Percentiles rank a stretch among this genome's conserved stretches.
Conservation (phyloP, 35 echinoderm and acorn worm genomes). For the Amphiura filiformis region DNA sequence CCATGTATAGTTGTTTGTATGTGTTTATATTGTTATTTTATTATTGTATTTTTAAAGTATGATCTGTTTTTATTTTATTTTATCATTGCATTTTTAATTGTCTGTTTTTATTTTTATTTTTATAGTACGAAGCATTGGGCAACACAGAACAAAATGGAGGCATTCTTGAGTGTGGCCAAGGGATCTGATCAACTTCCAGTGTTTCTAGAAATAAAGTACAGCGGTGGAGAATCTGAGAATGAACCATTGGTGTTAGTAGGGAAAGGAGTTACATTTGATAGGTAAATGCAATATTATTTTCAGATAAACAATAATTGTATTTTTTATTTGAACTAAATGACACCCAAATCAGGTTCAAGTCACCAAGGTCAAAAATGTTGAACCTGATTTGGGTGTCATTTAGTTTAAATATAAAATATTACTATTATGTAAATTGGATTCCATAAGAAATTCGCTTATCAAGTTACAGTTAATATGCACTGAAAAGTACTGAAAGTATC, state of each 20-base stretch:
- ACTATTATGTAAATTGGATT: too few relatives aligned
- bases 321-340: background rate
- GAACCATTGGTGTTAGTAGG: slow-evolving; percentile 83
- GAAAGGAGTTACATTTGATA: slow-evolving; percentile 98
- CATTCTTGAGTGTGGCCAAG: slow-evolving; percentile 84
- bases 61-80: too few relatives aligned
- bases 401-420: too few relatives aligned
- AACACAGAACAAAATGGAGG: slow-evolving; percentile 73
- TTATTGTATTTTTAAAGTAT: too few relatives aligned
- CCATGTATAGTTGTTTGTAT: too few relatives aligned
- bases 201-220: slow-evolving; percentile 89
- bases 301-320: background rate
- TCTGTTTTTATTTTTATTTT: slow-evolving; percentile 27
- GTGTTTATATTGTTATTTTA: too few relatives aligned
- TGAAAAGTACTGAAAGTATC: too few relatives aligned
- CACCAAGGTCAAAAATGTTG: background rate
- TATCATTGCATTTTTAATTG: background rate
- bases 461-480: too few relatives aligned
- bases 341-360: background rate
- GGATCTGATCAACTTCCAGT: slow-evolving; percentile 81
- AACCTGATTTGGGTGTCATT: too few relatives aligned
- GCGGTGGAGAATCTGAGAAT: slow-evolving; percentile 38
- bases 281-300: slow-evolving; percentile 59
- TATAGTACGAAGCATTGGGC: slow-evolving; percentile 79
- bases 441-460: too few relatives aligned